Evolutionary conservation across 2,797 vertebrate species (phyloP).

Genomic region (Sardinella longiceps): DNA sequence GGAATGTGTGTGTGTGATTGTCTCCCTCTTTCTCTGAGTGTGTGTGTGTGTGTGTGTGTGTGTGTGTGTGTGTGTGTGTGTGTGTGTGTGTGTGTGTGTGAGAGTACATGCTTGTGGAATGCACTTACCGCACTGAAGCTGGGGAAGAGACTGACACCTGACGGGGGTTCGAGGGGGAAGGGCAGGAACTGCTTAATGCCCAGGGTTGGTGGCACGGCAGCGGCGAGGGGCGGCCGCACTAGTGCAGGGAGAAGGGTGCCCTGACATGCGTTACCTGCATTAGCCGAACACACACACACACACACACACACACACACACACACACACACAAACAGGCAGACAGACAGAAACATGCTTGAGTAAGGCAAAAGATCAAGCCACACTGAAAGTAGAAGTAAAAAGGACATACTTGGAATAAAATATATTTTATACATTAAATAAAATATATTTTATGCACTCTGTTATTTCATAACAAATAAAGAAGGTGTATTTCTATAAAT

Average conservation of each 20-base stretch:
- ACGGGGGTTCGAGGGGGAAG: slow-evolving; percentile 84
- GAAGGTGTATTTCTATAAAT: not conserved
- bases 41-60: not conserved
- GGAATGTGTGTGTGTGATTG: not conserved
- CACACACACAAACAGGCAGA: not conserved
- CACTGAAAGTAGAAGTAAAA: not conserved
- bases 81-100: not conserved
- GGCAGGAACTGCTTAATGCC: slow-evolving; percentile 93
- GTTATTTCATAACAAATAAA: not conserved
- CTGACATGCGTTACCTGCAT: slow-evolving; percentile 91
- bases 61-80: not conserved
- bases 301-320: slow-evolving; percentile 14
- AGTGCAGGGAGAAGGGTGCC: slow-evolving; percentile 90
- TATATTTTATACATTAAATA: no score
- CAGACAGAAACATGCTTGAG: not conserved
- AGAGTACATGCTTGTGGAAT: not conserved
- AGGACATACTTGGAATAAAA: slow-evolving; percentile 15
- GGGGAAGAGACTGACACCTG: slow-evolving; percentile 89
- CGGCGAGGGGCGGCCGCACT: slow-evolving; percentile 84
- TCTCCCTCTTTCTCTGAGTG: not conserved
- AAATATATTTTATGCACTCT: not conserved
- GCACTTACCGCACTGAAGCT: slow-evolving; percentile 91
- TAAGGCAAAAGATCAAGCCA: not conserved
- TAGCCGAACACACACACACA: not conserved
- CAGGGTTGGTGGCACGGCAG: slow-evolving; percentile 84